These are phyloP conservation scores for Trichonephila clavipes DNA, from an alignment of 1,140 invertebrate genomes.

Conservation along the genomic window DNA sequence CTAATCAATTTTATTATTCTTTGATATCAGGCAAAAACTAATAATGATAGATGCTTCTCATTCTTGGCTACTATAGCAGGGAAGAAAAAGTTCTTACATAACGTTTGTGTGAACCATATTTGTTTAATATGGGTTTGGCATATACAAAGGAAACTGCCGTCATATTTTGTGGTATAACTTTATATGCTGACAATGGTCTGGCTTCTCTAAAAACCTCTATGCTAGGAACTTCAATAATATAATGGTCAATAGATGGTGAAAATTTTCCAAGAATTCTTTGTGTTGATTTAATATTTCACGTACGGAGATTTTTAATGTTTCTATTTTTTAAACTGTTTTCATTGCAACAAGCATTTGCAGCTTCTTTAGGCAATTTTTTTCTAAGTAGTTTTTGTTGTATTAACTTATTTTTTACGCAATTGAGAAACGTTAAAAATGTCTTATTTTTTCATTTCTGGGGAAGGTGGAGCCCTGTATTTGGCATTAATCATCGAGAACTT, in stretches of 20 bases:
- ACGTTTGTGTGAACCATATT: background rate
- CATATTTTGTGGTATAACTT: slow-evolving; percentile 28
- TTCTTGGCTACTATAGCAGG: no score
- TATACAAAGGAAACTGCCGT: slow-evolving; percentile 34
- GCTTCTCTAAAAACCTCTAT: no score
- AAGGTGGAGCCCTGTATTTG: slow-evolving; percentile 50
- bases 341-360: slow-evolving; percentile 65
- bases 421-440: slow-evolving; percentile 51
- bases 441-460: slow-evolving; percentile 59
- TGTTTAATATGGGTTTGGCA: slow-evolving; percentile 49
- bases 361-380: slow-evolving; percentile 64
- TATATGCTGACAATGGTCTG: slow-evolving; percentile 24
- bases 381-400: slow-evolving; percentile 20
- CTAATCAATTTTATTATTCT: no score
- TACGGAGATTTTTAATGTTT: slow-evolving; percentile 62
- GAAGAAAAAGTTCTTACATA: no score
- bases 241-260: slow-evolving; percentile 24
- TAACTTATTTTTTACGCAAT: slow-evolving; percentile 58
- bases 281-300: slow-evolving; percentile 53
- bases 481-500: slow-evolving; percentile 64
- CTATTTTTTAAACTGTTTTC: slow-evolving; percentile 45
- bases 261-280: slow-evolving; percentile 54
- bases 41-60: no score
- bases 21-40: no score
- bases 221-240: no score